These are phyloP conservation scores for Eupeodes luniger DNA, from an alignment of 2,888 invertebrate genomes.

Conservation along the genomic window DNA sequence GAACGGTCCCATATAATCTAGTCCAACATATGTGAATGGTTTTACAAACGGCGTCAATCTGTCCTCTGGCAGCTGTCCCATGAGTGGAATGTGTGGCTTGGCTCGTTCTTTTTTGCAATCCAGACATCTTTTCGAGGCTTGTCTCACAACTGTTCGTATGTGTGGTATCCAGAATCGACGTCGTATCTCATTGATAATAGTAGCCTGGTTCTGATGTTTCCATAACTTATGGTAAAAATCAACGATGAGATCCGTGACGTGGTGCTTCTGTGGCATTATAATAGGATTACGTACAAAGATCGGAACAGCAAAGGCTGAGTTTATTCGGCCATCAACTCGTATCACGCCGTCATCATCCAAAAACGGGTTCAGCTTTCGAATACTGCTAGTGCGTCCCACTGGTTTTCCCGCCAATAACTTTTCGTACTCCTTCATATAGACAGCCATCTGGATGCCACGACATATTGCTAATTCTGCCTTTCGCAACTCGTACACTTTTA, in stretches of 20 bases:
- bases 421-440: background rate
- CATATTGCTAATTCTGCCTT: background rate
- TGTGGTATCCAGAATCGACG: slow-evolving; percentile 27
- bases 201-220: slow-evolving; percentile 17
- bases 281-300: background rate
- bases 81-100: slow-evolving; percentile 47
- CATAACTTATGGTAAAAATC: slow-evolving; percentile 17
- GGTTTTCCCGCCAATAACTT: background rate
- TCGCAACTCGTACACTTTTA: background rate
- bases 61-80: slow-evolving; percentile 63
- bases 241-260: slow-evolving; percentile 24
- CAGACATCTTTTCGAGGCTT: slow-evolving; percentile 24
- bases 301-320: slow-evolving; percentile 2
- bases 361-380: background rate
- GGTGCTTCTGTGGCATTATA: slow-evolving; percentile 7
- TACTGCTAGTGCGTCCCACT: background rate
- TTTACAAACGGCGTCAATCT: slow-evolving; percentile 43
- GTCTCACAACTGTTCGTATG: slow-evolving; percentile 13
- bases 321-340: slow-evolving; percentile 15
- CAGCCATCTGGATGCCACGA: slow-evolving; percentile 1
- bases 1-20: slow-evolving; percentile 61
- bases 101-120: slow-evolving; percentile 15
- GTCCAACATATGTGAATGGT: slow-evolving; percentile 60
- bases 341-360: background rate
- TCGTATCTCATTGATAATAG: slow-evolving; percentile 36